Evolutionary conservation across 2,113 vertebrate species (phyloP).

Genomic region (Xenotilapia leptura): DNA sequence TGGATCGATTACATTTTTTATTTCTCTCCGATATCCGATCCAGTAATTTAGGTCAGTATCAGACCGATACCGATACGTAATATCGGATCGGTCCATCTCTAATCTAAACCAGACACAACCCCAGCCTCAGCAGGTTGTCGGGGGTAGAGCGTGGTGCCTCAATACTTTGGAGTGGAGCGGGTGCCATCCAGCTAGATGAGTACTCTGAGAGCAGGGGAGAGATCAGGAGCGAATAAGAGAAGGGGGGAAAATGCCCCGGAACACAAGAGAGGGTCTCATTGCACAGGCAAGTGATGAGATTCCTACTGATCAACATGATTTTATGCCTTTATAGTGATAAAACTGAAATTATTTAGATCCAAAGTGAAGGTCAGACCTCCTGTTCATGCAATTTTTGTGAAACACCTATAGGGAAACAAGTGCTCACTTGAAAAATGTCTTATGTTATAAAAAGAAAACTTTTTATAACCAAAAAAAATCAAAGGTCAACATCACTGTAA

Average conservation of each 20-base stretch:
- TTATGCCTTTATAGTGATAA: background rate
- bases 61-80: too few species aligned
- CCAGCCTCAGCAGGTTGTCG: background rate
- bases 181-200: background rate
- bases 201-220: background rate
- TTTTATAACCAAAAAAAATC: background rate
- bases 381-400: background rate
- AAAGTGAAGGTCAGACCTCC: background rate
- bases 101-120: background rate
- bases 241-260: fast-evolving
- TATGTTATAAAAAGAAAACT: background rate
- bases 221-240: background rate
- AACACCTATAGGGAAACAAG: background rate
- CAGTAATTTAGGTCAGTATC: too few species aligned
- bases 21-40: too few species aligned
- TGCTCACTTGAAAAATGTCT: background rate
- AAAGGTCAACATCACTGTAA: background rate
- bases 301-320: background rate
- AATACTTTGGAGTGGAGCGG: too few species aligned
- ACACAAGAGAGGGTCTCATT: conserved; percentile 31
- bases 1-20: too few species aligned
- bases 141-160: too few species aligned
- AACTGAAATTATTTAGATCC: background rate
- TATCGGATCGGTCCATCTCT: too few species aligned
- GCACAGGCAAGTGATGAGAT: conserved; percentile 31